Base-by-base conservation (phyloP, 2,888 invertebrate species). In the Cheilosia soror region DNA sequence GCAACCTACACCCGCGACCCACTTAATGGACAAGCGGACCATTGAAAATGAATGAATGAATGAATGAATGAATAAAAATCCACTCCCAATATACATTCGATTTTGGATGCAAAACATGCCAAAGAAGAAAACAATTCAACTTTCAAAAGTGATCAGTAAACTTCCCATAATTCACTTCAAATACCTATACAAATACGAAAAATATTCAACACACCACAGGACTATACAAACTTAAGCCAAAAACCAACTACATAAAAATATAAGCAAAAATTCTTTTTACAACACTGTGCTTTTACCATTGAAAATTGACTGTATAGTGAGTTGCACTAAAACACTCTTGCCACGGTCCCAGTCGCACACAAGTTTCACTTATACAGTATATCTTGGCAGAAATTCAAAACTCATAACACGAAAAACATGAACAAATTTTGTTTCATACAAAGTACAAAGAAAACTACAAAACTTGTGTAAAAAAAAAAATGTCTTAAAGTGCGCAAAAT, bases 401-500 rank as follows among this genome's bases (percentile, higher is more conserved):
- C 73, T 55, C 72, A 53, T 44, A 73, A 75, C 55, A 55, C 53
- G 53, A 31, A 33, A 20, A 42, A 72, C 40, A 63, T 44, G 53
- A 53, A 73, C 58, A 33, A 58, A 42, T 40, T 33, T n/a, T 15
- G 53, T 47, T 33, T 31, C 20, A 11, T 49, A 20, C 27, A 13
- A 33, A 29, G 7, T 2, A 13, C 5, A 27, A 31, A 29, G 20
- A 57, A 60, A 47, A 37, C 33, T 27, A 49, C 11, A 69, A 57
- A 37, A 57, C 25, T 65, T 47, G 47, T 63, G 27, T 73, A 29
- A 29, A 11, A 37, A 9, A 37, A 37, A 37, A 37, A 11, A 2
- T 15, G 6, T 5, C 47, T 75, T 75, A 65, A 75, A 75, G 75
- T 66, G 33, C 55, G 73, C 63, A 77, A 72, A 55, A 62, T 78